A percentile compares a stretch with the other conserved stretches of the same genome.
These are phyloP conservation scores for Eupithecia subfuscata DNA, from an alignment of 2,888 invertebrate species.

Conservation along the genomic window DNA sequence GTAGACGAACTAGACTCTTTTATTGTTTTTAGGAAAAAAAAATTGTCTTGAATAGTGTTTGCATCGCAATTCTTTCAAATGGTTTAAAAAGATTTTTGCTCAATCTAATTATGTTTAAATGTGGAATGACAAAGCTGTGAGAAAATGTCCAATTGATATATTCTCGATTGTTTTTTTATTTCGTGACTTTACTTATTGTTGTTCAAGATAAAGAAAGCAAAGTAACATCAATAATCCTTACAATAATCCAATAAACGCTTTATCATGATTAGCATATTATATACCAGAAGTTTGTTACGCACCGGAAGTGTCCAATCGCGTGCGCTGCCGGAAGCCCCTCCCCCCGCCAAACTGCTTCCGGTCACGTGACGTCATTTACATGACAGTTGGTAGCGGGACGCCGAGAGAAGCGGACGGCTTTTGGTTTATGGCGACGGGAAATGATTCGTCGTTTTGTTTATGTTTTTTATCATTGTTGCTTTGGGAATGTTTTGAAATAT, in stretches of 20 bases:
- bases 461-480: slow-evolving; percentile 32
- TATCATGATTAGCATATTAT: slow-evolving; percentile 82
- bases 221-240: slow-evolving; percentile 54
- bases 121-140: not conserved
- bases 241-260: slow-evolving; percentile 79
- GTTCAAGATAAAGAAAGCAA: not conserved
- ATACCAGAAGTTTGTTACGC: slow-evolving; percentile 74
- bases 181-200: not conserved
- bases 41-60: not conserved
- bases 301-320: slow-evolving; percentile 83
- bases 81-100: not conserved
- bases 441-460: slow-evolving; percentile 56
- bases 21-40: slow-evolving; percentile 6
- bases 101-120: not conserved
- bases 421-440: slow-evolving; percentile 69
- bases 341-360: slow-evolving; percentile 79
- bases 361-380: slow-evolving; percentile 84
- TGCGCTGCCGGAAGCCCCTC: slow-evolving; percentile 77
- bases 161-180: not conserved
- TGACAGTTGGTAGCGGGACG: slow-evolving; percentile 71
- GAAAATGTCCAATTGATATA: not conserved
- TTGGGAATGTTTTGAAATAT: slow-evolving; percentile 14
- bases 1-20: slow-evolving; percentile 56
- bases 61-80: not conserved
- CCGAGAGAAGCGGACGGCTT: slow-evolving; percentile 64